These are phyloP conservation scores for Drosophila teissieri DNA, from an alignment of 1,140 invertebrate genomes.

Conservation along the genomic window DNA sequence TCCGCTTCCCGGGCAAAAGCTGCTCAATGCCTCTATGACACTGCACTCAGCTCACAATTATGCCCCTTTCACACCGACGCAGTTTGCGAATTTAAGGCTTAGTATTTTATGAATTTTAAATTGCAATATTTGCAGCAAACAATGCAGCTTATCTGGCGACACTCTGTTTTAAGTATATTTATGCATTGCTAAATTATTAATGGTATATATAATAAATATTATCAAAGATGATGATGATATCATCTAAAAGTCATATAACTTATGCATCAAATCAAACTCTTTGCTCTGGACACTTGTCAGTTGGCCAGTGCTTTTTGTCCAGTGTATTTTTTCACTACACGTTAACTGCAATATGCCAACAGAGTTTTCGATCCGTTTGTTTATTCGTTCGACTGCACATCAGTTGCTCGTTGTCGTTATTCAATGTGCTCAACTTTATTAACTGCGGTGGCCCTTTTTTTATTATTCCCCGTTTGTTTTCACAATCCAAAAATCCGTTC, in stretches of 20 bases:
- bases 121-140: no score
- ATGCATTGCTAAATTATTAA: no score
- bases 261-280: no score
- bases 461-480: constrained; percentile 25
- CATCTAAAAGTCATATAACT: no score
- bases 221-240: no score
- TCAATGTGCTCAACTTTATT: constrained; percentile 28
- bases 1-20: constrained; percentile 22
- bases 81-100: not conserved
- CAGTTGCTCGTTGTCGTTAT: constrained; percentile 27
- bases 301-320: not conserved
- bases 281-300: not conserved
- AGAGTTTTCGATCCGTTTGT: constrained; percentile 19
- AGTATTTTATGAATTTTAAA: no score
- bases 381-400: constrained; percentile 37
- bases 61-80: not conserved
- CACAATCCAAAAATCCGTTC: constrained; percentile 11
- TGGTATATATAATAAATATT: no score
- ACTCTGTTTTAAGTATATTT: no score
- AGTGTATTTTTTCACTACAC: not conserved
- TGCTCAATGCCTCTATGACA: constrained; percentile 10
- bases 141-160: no score
- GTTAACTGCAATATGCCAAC: not conserved
- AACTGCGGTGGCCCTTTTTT: constrained; percentile 15
- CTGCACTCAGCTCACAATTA: constrained; percentile 11